These are phyloP conservation scores for Pogonomyrmex californicus DNA, from an alignment of 1,140 invertebrate genomes.

Conservation along the genomic window DNA sequence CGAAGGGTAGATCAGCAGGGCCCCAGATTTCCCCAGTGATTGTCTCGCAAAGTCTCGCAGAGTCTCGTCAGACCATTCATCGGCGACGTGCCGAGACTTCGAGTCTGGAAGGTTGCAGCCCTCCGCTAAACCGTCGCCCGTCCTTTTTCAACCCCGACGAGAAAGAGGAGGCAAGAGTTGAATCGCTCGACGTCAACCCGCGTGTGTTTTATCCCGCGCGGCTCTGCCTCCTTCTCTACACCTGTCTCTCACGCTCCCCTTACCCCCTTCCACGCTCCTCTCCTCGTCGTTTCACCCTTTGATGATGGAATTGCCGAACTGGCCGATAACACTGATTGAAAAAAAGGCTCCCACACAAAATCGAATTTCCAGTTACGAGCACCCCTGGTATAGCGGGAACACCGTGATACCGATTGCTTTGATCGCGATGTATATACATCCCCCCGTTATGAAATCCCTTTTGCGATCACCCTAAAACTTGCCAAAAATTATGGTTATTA, in stretches of 20 bases:
- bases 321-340: constrained; percentile 84
- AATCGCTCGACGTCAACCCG: constrained; percentile 48
- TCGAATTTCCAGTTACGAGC: constrained; percentile 78
- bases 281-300: constrained; percentile 41
- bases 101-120: constrained; percentile 78
- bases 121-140: constrained; percentile 65
- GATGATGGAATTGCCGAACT: constrained; percentile 78
- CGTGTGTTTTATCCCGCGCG: constrained; percentile 69
- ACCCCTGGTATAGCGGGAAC: constrained; percentile 69
- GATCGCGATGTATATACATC: constrained; percentile 61
- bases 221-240: constrained; percentile 53
- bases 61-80: constrained; percentile 86
- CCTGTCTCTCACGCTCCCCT: constrained; percentile 24
- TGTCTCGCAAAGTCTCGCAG: constrained; percentile 84
- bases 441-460: constrained; percentile 61
- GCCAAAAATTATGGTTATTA: constrained; percentile 22
- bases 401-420: constrained; percentile 70
- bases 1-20: constrained; percentile 76
- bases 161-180: constrained; percentile 29
- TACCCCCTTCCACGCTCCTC: constrained; percentile 5
- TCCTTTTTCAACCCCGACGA: constrained; percentile 59
- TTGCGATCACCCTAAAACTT: constrained; percentile 22
- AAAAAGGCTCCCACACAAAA: constrained; percentile 79
- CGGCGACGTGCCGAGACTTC: constrained; percentile 86
- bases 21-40: constrained; percentile 86